Evolutionary conservation across 2,113 vertebrate species (phyloP), one percentile per base, ranked within the genome.

Genomic region (Nerophis ophidion): DNA sequence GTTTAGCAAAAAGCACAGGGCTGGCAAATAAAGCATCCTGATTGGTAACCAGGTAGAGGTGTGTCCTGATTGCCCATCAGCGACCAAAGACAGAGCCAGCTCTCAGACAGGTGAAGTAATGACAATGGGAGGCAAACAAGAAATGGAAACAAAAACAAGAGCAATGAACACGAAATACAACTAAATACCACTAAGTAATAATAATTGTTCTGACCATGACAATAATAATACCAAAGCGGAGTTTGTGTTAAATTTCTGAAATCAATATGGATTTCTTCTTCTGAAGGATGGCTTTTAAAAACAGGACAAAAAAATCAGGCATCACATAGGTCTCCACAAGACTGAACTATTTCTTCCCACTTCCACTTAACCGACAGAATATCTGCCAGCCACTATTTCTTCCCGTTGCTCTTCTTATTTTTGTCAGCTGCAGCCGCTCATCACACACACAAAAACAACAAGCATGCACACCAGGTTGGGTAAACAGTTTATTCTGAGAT

Each of bases 321-420:
- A 74, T 61, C 69, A 69, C 73, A 65, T 61, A 67, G 80, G 70
- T 71, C 65, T 74, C 68, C 79, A 80, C 62, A 60, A 71, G 78
- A 57, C 70, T 72, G 36, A 68, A 83, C 75, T 75, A 68, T 62
- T 61, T 68, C 60, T 81, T 81, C 72, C 75, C 72, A 77, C 80
- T 80, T 77, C 65, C 75, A 81, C 70, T 80, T 76, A 82, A 81
- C 79, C 81, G 83, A 76, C 67, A 77, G 60, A 86, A 65, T 81
- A 83, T 82, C 75, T 78, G 68, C 73, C 68, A 74, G 65, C 61
- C 57, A 77, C 69, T 60, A 70, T 82, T 77, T 79, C 84, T 80
- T n/a, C 16, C 12, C 72, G 77, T 67, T 79, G 74, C 65, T 80
- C 61, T 73, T 66, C 70, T 74, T 78, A 68, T 57, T 67, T 76